These are phyloP conservation scores for Thymelicus sylvestris DNA, from an alignment of 2,888 invertebrate species.

Conservation along the genomic window DNA sequence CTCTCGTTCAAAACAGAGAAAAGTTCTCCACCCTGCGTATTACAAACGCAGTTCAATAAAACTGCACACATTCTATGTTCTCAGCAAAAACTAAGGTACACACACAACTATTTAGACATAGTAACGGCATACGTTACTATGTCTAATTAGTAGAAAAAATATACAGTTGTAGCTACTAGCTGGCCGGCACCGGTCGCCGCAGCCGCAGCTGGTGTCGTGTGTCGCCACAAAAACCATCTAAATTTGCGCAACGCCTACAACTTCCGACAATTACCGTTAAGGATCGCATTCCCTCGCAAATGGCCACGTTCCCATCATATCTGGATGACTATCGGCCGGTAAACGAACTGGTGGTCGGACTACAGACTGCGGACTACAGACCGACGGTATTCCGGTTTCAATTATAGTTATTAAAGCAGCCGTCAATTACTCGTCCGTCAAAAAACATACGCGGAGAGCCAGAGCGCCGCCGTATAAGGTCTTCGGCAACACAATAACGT, in stretches of 20 bases:
- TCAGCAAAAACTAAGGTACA: too few species aligned
- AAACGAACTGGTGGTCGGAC: background rate
- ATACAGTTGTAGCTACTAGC: too few species aligned
- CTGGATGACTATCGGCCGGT: background rate
- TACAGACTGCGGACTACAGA: background rate
- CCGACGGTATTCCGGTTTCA: slow-evolving; percentile 22
- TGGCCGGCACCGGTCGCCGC: background rate
- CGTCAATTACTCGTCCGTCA: slow-evolving; percentile 32
- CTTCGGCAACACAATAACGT: slow-evolving; percentile 20
- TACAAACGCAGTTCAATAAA: too few species aligned
- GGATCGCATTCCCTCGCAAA: background rate
- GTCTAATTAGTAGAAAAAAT: too few species aligned
- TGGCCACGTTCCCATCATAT: background rate
- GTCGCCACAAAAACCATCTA: background rate
- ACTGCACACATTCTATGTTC: too few species aligned
- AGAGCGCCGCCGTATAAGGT: slow-evolving; percentile 21
- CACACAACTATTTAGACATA: too few species aligned
- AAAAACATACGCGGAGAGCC: slow-evolving; percentile 12
- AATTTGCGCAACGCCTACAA: background rate
- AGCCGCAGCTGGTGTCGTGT: background rate
- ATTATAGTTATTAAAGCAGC: slow-evolving; percentile 36
- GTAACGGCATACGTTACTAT: too few species aligned
- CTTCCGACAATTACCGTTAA: slow-evolving; percentile 5
- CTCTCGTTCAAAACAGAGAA: too few species aligned
- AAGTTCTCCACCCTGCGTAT: too few species aligned